Percentiles rank a stretch among this genome's conserved stretches.
These are phyloP conservation scores for Pitangus sulphuratus DNA, from an alignment of 2,797 vertebrate species.

Conservation along the genomic window DNA sequence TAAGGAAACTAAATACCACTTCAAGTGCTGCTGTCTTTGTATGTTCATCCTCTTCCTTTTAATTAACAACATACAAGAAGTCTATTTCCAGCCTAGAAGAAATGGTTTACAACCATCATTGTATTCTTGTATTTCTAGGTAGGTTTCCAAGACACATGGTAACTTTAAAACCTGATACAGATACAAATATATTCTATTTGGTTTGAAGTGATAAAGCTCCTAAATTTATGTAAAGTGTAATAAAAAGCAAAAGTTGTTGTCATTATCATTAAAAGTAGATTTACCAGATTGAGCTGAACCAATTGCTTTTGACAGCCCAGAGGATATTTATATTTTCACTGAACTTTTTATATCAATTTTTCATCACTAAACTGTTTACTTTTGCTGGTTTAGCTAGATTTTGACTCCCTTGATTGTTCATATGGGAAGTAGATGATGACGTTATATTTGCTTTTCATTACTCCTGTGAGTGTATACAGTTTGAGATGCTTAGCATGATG, in stretches of 20 bases:
- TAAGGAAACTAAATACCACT: neutral
- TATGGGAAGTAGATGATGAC: slow-evolving; percentile 61
- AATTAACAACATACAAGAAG: neutral
- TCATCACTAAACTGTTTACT: slow-evolving; percentile 70
- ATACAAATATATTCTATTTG: slow-evolving; percentile 59
- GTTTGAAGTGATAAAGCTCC: slow-evolving; percentile 61
- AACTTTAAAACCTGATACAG: slow-evolving; percentile 17
- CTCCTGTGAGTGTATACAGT: slow-evolving; percentile 42
- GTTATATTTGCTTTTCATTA: slow-evolving; percentile 70
- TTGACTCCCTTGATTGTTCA: slow-evolving; percentile 70
- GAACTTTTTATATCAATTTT: slow-evolving; percentile 70
- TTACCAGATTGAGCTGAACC: slow-evolving; percentile 66
- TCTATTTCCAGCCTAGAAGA: neutral
- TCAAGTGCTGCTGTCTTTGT: neutral
- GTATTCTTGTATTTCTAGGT: neutral
- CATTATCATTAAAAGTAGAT: slow-evolving; percentile 77
- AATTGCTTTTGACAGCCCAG: slow-evolving; percentile 71
- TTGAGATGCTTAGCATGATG: slow-evolving; percentile 22
- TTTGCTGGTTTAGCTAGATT: slow-evolving; percentile 58
- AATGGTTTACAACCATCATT: neutral
- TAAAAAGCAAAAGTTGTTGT: slow-evolving; percentile 74
- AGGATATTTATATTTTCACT: slow-evolving; percentile 72
- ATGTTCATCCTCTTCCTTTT: neutral
- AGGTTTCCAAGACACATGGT: neutral
- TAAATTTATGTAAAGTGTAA: slow-evolving; percentile 74